Evolutionary conservation across 2,888 invertebrate genomes (phyloP).

Genomic region (Rutpela maculata): DNA sequence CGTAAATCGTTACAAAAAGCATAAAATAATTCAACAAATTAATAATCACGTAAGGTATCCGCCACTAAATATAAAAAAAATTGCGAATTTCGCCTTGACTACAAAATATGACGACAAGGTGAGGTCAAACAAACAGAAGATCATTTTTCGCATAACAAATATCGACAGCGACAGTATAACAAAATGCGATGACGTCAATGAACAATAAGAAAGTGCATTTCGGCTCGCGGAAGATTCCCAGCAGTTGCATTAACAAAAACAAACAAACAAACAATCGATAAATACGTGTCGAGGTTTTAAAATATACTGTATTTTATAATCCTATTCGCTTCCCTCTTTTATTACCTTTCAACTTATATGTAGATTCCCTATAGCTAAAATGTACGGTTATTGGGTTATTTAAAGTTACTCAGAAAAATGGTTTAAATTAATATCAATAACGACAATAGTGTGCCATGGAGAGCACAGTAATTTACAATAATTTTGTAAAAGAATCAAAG

Average conservation of each 20-base stretch:
- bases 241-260: neutral
- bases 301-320: no score
- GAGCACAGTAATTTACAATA: no score
- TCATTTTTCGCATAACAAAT: constrained; percentile 40
- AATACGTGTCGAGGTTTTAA: neutral
- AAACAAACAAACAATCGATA: neutral
- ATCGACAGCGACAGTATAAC: constrained; percentile 1
- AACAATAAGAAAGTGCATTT: constrained; percentile 12
- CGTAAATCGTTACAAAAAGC: constrained; percentile 17
- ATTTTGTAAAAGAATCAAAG: no score
- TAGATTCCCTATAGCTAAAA: no score
- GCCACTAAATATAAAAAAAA: constrained; percentile 1
- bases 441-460: no score
- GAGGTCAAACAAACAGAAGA: constrained; percentile 39
- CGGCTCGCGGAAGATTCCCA: neutral
- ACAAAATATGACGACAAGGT: constrained; percentile 15
- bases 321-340: no score
- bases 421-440: no score
- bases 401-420: no score
- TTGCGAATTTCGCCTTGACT: constrained; percentile 18
- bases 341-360: no score
- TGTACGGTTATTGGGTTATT: no score
- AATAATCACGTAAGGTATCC: constrained; percentile 17
- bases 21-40: constrained; percentile 18
- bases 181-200: constrained; percentile 42